A percentile compares a stretch with the other conserved stretches of the same genome.
Conservation (phyloP, 2,888 invertebrate species). For the Epicampocera succincta region DNA sequence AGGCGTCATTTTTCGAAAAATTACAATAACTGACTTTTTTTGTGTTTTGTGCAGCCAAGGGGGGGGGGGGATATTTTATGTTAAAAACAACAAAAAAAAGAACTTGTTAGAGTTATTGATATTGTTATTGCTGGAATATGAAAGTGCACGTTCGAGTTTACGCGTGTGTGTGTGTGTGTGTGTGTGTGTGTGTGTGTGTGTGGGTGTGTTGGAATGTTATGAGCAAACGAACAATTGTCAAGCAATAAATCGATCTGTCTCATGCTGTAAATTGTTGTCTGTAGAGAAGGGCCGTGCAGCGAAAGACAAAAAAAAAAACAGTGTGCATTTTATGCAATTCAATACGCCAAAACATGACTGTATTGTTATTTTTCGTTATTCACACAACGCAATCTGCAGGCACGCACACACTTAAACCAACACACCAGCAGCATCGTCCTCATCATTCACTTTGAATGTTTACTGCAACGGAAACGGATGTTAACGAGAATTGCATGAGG, state of each 20-base stretch:
- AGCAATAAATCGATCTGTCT: slow-evolving; percentile 81
- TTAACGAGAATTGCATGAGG: slow-evolving; percentile 70
- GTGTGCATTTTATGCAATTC: slow-evolving; percentile 80
- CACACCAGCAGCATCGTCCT: slow-evolving; percentile 32
- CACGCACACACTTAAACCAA: slow-evolving; percentile 40
- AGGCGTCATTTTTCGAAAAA: slow-evolving; percentile 67
- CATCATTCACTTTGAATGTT: slow-evolving; percentile 55
- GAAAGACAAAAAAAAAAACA: too few species aligned
- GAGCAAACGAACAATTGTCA: slow-evolving; percentile 77
- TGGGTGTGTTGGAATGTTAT: slow-evolving; percentile 41
- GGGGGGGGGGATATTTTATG: background rate
- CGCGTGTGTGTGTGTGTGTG: too few species aligned
- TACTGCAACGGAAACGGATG: slow-evolving; percentile 71
- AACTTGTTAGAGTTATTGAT: slow-evolving; percentile 61
- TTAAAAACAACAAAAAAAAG: slow-evolving; percentile 74
- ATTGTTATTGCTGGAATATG: slow-evolving; percentile 49
- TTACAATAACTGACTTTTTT: slow-evolving; percentile 37
- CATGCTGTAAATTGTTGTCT: slow-evolving; percentile 79
- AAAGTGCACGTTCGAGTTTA: too few species aligned
- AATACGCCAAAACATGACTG: slow-evolving; percentile 75
- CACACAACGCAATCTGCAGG: slow-evolving; percentile 54
- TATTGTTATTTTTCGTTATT: slow-evolving; percentile 40
- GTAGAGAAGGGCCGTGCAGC: slow-evolving; percentile 47
- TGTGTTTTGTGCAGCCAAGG: too few species aligned
- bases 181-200: slow-evolving; percentile 4